These are phyloP conservation scores for Diorhabda elongata DNA, from an alignment of 1,140 invertebrate genomes.

Conservation along the genomic window DNA sequence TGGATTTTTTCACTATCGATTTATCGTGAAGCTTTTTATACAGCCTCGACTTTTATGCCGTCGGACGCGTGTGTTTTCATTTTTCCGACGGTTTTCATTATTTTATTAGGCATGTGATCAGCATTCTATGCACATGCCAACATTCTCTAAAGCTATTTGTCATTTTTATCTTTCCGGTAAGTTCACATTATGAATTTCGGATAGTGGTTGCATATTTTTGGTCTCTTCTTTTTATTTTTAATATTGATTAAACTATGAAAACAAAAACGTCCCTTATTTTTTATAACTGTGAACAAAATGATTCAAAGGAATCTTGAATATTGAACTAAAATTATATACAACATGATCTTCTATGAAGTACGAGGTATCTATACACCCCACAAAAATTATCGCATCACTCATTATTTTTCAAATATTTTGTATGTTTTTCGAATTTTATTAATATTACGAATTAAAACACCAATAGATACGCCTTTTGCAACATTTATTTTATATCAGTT, in stretches of 20 bases:
- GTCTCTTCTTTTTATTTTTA: not conserved
- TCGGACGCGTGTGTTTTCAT: conserved; percentile 6
- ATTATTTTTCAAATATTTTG: too few species aligned
- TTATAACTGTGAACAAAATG: too few species aligned
- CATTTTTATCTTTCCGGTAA: conserved; percentile 11
- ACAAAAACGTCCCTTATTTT: not conserved
- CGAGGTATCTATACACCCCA: too few species aligned
- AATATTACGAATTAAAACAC: too few species aligned
- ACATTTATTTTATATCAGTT: too few species aligned
- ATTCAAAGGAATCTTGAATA: too few species aligned
- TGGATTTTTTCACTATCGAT: conserved; percentile 5
- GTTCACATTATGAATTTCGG: conserved; percentile 3
- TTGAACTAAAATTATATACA: too few species aligned
- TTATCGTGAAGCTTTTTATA: not conserved
- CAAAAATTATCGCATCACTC: too few species aligned
- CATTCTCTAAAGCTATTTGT: conserved; percentile 11
- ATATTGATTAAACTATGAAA: not conserved
- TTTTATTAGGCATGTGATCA: conserved; percentile 12
- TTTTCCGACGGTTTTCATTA: conserved; percentile 12
- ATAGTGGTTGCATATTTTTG: not conserved
- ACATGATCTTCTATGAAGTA: too few species aligned
- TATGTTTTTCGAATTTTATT: too few species aligned
- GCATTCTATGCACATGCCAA: conserved; percentile 11
- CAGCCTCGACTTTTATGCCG: not conserved
- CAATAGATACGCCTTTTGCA: too few species aligned